Evolutionary conservation across 1,140 invertebrate species (phyloP).

Genomic region (Drosophila nannoptera): DNA sequence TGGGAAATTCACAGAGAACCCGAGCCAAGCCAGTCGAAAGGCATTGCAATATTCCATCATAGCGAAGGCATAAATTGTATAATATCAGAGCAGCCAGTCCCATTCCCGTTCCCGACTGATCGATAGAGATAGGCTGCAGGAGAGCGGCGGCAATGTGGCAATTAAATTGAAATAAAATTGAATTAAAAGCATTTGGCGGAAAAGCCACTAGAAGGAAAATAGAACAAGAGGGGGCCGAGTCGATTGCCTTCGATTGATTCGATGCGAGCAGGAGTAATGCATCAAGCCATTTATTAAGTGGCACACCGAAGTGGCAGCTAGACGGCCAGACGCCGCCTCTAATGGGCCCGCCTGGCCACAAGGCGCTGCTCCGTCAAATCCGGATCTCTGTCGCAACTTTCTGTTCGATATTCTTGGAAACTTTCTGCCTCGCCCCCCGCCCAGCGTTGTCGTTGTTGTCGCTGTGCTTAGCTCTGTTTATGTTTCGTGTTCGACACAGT

Average conservation of each 20-base stretch:
- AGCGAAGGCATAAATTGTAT: conserved; percentile 66
- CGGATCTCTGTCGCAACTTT: conserved; percentile 44
- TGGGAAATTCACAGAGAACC: conserved; percentile 73
- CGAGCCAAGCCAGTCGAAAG: conserved; percentile 61
- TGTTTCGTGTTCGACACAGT: not conserved
- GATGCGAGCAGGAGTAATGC: conserved; percentile 69
- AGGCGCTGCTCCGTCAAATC: conserved; percentile 4
- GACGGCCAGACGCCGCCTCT: conserved; percentile 59
- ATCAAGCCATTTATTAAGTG: conserved; percentile 76
- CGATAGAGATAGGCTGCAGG: conserved; percentile 64
- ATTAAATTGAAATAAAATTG: conserved; percentile 77
- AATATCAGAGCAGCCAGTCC: conserved; percentile 45
- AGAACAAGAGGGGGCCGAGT: not conserved
- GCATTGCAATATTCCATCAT: conserved; percentile 64
- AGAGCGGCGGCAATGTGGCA: conserved; percentile 58
- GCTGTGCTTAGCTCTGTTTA: not conserved
- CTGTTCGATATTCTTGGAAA: conserved; percentile 46
- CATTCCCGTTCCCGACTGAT: conserved; percentile 45
- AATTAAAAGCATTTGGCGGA: conserved; percentile 77
- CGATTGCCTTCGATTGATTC: conserved; percentile 65
- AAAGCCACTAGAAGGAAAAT: conserved; percentile 65
- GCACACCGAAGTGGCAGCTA: conserved; percentile 63
- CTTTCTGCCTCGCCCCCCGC: no score
- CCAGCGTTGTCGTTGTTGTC: no score
- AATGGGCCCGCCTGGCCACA: conserved; percentile 37